Evolutionary conservation across 2,113 vertebrate species (phyloP).

Genomic region (Felis chaus): DNA sequence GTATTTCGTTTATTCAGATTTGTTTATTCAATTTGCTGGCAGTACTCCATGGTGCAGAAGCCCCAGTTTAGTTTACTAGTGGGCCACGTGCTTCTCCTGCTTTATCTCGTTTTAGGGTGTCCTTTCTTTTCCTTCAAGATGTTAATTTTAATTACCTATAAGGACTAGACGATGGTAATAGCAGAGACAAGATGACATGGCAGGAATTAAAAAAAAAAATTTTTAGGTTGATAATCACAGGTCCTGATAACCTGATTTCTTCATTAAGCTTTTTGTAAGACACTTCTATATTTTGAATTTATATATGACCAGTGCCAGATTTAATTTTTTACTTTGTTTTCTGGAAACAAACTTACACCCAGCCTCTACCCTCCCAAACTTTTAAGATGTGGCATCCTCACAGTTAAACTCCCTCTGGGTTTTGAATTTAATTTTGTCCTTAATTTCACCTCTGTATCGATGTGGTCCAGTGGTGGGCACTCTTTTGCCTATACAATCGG

Average conservation of each 20-base stretch:
- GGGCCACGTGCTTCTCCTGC: neutral
- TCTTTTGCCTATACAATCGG: neutral
- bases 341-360: neutral
- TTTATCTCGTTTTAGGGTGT: neutral
- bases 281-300: constrained; percentile 28
- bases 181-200: neutral
- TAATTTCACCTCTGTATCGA: neutral
- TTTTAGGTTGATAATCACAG: neutral
- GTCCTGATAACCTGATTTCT: neutral
- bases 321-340: neutral
- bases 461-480: neutral
- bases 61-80: neutral
- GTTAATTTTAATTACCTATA: neutral
- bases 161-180: neutral
- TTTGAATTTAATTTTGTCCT: neutral
- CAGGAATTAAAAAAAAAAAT: neutral
- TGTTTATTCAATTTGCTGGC: neutral
- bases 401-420: neutral
- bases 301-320: neutral
- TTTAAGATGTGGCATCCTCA: neutral
- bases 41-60: neutral
- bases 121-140: neutral
- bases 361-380: neutral
- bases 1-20: neutral
- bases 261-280: constrained; percentile 11